Evolutionary conservation across 2,888 invertebrate genomes (phyloP), one percentile per base, ranked within the genome.

Genomic region (Megamerina dolium): DNA sequence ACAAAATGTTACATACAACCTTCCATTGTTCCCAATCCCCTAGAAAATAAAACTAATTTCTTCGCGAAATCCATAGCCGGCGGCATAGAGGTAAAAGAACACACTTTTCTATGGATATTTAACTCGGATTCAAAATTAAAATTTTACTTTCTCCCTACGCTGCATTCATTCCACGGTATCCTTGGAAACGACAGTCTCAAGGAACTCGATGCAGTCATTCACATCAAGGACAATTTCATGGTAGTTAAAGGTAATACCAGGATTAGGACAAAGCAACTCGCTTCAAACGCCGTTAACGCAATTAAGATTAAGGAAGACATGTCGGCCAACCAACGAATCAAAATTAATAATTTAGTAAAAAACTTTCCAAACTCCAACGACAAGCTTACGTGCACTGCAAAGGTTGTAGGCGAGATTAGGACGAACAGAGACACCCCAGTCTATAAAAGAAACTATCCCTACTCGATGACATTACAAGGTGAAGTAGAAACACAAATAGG

Each of bases 31-130:
- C 33, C 33, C 18, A 33, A 33, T 16, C 33, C 33, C 9, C 6
- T 30, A 6, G 13, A 42, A 23, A 34, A 42, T 17, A 30, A 47
- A 20, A 21, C 26, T 32, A n/a, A n/a, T n/a, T 49, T 46, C 36
- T 41, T 41, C 27, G 45, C 43, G 2, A 49, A 46, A 32, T 46
- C 34, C 16, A 37, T 46, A 29, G 49, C 34, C 40, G 43, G 41
- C 27, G 20, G 37, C 31, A 31, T 45, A 6, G 32, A 46, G 33
- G 34, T 45, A 8, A 41, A 36, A 23, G 33, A 39, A n/a, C 45
- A 45, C 31, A 42, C 42, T 14, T 46, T 36, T 31, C 16, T 34
- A 12, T 42, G 14, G 17, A 27, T 43, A 5, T 33, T 34, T 27
- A 46, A 44, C 16, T 17, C 38, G 23, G 23, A 39, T 4, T 19